A percentile compares a stretch with the other conserved stretches of the same genome.
phyloP scores from a whole-genome alignment of 1,140 invertebrate species.

The Paraescarpia echinospica region DNA sequence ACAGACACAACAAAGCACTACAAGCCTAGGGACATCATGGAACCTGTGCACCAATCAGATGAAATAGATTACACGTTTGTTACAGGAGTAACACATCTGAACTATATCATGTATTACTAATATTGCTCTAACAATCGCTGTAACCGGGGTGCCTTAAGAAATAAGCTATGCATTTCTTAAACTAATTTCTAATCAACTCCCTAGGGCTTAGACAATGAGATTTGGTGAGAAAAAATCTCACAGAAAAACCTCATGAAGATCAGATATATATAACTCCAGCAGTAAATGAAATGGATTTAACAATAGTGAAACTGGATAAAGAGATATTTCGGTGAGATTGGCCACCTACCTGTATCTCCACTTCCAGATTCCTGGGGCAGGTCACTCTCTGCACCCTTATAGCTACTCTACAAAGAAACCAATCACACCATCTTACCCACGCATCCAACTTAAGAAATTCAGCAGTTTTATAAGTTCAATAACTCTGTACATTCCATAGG shows the following conservation, averaged over 20 bases:
- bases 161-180: background rate
- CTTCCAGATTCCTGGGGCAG: background rate
- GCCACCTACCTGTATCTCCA: background rate
- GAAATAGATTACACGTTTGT: no score
- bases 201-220: background rate
- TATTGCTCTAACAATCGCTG: no score
- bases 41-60: no score
- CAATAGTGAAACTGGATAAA: background rate
- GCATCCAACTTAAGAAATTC: no score
- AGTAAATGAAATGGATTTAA: background rate
- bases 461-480: no score
- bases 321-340: background rate
- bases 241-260: background rate
- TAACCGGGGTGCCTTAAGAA: background rate
- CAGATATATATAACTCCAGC: background rate
- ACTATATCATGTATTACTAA: no score
- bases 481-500: no score
- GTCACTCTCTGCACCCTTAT: background rate
- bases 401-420: background rate
- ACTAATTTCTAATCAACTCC: background rate
- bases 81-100: no score
- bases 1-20: no score
- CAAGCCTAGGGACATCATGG: no score
- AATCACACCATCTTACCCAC: background rate
- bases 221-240: background rate